Evolutionary conservation across 2,113 vertebrate genomes (phyloP), one percentile per base, ranked within the genome.

Genomic region (Saimiri boliviensis): DNA sequence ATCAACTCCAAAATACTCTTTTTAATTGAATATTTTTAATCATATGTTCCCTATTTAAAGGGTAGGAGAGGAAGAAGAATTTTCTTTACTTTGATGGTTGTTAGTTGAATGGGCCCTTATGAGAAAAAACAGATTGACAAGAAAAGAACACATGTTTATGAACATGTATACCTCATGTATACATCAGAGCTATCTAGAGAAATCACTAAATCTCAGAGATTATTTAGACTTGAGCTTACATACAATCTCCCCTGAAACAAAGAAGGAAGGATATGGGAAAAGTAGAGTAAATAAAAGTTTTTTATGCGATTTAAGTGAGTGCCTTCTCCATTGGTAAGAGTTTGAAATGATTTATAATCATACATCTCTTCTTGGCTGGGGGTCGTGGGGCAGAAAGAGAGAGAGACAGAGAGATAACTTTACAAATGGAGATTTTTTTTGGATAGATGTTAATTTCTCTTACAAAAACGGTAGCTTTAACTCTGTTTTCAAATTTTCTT

Each of bases 21-120:
- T 87, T 49, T 60, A 8, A 68, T 6, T 47, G 45, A 83, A 49
- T 96, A 40, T 77, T 93, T 97, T 93, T 88, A 94, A 52, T 91
- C 32, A 58, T 16, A 37, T 73, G 58, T 86, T 32, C 79, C n/a
- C 35, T 88, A 30, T 94, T 91, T 49, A 83, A 85, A 66, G 30
- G 54, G 1, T 13, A 85, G 35, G 1, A 11, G 52, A 83, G 27
- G 40, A 37, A 49, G 77, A 52, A 49, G 14, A 35, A n/a, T 73
- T 63, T 23, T 87, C 32, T 40, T 47, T 73, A 66, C 21, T 1
- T 60, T 42, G 47, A 35, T 25, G 21, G 17, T 8, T 81, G 49
- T 74, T 23, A 87, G 47, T 63, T 86, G 32, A 73, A 30, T 45
- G 23, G 42, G 52, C 27, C 58, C 5, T 90, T 25, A 54, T 6